Percentiles rank a stretch among this genome's conserved stretches.
Conservation (phyloP, 2,797 vertebrate species). For the Channallabes apus region DNA sequence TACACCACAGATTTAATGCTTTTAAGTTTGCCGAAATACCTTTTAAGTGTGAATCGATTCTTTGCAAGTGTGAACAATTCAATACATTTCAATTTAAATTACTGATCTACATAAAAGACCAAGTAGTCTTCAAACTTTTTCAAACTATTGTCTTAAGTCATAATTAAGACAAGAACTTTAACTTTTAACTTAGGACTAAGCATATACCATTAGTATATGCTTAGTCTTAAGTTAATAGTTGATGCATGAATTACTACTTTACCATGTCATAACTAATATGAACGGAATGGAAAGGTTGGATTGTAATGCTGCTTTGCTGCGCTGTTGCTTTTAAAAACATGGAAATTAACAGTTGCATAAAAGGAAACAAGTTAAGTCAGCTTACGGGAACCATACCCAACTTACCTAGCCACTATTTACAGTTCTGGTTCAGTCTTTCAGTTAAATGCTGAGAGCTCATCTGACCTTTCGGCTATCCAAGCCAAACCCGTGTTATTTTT, state of each 20-base stretch:
- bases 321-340: neutral
- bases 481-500: conserved; percentile 43
- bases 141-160: neutral
- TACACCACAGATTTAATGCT: no score
- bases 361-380: neutral
- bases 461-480: conserved; percentile 5
- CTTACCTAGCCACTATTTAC: neutral
- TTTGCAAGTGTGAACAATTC: no score
- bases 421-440: neutral
- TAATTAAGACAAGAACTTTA: no score
- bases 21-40: no score
- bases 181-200: no score
- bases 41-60: no score
- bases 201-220: no score
- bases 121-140: neutral
- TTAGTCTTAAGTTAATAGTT: no score
- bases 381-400: neutral
- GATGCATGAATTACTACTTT: neutral
- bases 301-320: neutral
- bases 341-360: neutral
- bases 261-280: neutral
- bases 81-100: no score
- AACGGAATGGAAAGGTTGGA: neutral
- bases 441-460: conserved; percentile 4
- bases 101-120: no score